Conservation (phyloP, 2,797 vertebrate genomes). For the Neosilurus mollespiculum region DNA sequence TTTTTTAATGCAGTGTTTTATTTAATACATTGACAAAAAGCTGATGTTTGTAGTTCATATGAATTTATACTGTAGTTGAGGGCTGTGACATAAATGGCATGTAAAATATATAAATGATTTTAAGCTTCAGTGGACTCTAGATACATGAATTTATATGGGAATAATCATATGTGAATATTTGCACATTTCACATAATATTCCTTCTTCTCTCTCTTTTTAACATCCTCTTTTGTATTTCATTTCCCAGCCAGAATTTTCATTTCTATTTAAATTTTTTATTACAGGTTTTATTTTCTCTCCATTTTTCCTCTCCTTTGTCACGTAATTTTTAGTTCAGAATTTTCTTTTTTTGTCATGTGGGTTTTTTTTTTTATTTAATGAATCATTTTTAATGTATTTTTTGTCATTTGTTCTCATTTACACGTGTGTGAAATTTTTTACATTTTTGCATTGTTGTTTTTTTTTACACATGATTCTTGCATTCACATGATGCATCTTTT, state of each 20-base stretch:
- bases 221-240: not conserved
- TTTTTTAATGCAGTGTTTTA: conserved; percentile 45
- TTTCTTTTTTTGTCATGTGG: not conserved
- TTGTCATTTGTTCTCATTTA: not conserved
- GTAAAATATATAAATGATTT: not conserved
- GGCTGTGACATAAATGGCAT: not conserved
- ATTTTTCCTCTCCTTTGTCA: not conserved
- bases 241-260: not conserved
- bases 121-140: not conserved
- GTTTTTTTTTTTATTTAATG: not conserved
- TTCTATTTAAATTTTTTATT: not conserved
- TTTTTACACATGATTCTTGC: not conserved
- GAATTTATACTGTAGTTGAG: not conserved
- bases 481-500: not conserved
- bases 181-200: not conserved
- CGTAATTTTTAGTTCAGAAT: not conserved
- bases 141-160: not conserved
- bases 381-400: not conserved
- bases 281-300: too few species aligned
- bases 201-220: too few species aligned
- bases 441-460: not conserved
- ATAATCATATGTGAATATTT: not conserved
- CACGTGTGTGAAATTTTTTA: not conserved
- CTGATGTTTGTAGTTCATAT: conserved; percentile 15
- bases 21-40: conserved; percentile 51